Evolutionary conservation across 1,140 invertebrate genomes (phyloP), one percentile per base, ranked within the genome.

Genomic region (Bombus terrestris): DNA sequence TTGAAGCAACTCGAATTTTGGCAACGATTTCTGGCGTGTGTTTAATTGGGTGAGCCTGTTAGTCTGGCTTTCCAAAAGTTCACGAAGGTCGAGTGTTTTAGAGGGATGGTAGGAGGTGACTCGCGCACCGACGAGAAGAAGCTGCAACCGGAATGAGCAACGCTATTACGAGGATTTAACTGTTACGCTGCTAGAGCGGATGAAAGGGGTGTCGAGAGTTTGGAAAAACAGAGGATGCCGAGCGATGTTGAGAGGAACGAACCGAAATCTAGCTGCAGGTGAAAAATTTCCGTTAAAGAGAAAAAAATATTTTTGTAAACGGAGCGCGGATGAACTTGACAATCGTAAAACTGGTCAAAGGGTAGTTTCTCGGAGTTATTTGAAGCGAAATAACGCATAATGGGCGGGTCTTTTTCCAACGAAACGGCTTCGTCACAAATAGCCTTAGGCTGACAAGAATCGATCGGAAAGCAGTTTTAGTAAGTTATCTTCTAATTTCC

Each of bases 401-500:
- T 78, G 28, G 81, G 28, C 15, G 74, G 32, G n/a, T 75, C 81
- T 83, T 83, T 83, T 77, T 78, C 74, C 62, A 78, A 66, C 62
- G 62, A 57, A 83, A 83, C 81, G 59, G 83, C 68, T 43, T 62
- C 83, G 76, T 85, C 83, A 28, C 83, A 80, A 80, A 85, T 79
- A 59, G 83, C 83, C 83, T 35, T 41, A 12, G 83, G 83, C 83
- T 80, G 76, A 53, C 83, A 85, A 85, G 83, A 85, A 85, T 85
- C 83, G 83, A 85, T 85, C 83, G 83, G 76, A 69, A 85, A 85
- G 83, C 83, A 85, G 83, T 85, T 85, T 85, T 85, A 85, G 83
- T 85, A 85, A 85, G 83, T 85, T 85, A 85, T 85, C 83, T 85
- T 85, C 83, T 85, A 85, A 85, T 85, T 85, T 85, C 76, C 83